Evolutionary conservation across 92 coral and sea anemone species (phyloP).

Genomic region (Epizoanthus fatuus): DNA sequence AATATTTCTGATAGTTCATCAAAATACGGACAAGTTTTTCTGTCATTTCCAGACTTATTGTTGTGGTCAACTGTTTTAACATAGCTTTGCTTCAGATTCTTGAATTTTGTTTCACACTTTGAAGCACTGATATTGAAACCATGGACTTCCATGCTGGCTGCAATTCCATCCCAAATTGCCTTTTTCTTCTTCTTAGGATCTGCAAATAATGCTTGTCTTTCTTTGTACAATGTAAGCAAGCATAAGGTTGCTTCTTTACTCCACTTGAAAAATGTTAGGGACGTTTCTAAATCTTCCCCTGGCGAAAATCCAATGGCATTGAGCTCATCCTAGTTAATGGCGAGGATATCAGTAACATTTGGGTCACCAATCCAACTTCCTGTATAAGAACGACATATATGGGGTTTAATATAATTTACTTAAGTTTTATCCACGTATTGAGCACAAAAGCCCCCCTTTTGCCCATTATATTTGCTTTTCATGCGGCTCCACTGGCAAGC

Average conservation of each 20-base stretch:
- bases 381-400: conserved; percentile 23
- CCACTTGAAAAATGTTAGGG: conserved; percentile 50
- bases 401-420: conserved; percentile 1
- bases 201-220: conserved; percentile 50
- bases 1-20: conserved; percentile 68
- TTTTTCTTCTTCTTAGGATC: conserved; percentile 69
- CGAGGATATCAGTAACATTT: conserved; percentile 22
- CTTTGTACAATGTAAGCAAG: conserved; percentile 60
- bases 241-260: conserved; percentile 53
- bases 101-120: conserved; percentile 68
- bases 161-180: conserved; percentile 66
- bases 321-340: conserved; percentile 24
- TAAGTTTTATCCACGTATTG: conserved; percentile 14
- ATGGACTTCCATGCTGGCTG: conserved; percentile 56
- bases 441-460: conserved; percentile 30
- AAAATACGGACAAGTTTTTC: conserved; percentile 67
- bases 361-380: conserved; percentile 36
- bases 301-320: conserved; percentile 32
- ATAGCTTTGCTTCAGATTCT: conserved; percentile 68
- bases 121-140: conserved; percentile 55
- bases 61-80: conserved; percentile 73
- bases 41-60: conserved; percentile 68
- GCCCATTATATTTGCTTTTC: conserved; percentile 18
- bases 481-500: conserved; percentile 12
- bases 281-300: conserved; percentile 14